Evolutionary conservation across 2,113 vertebrate genomes (phyloP), one percentile per base, ranked within the genome.

Genomic region (Haemorhous mexicanus): DNA sequence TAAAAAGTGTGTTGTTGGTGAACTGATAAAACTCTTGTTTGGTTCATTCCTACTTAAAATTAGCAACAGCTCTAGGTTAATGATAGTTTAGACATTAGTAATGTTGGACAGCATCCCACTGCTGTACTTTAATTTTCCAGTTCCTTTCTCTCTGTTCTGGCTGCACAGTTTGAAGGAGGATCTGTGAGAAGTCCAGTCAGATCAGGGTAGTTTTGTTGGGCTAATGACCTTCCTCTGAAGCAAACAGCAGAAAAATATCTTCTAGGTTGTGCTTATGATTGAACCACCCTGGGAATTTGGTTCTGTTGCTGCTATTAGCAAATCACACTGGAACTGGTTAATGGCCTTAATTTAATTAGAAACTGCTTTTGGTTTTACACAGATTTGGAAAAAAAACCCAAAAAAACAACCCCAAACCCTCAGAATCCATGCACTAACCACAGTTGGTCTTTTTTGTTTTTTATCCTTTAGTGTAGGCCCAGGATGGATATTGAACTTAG

Each of bases 401-500:
- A 39, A 37, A 4, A 22, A 50, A 10, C 17, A 55, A 22, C 0
- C 5, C 2, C 11, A 63, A 55, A 7, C 1, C 7, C 28, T 84
- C 12, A 32, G 7, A 41, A 73, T 86, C 53, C 22, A 66, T 37
- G 55, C 78, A 46, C 5, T 56, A 52, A 66, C 9, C 9, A 37
- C 2, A 6, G 33, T n/a, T 55, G 16, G 2, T 16, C 23, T 22
- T 35, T 30, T 37, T 10, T n/a, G 10, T 24, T 73, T 43, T 63
- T 21, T 27, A 2, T 62, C 23, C 56, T 73, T 67, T 79, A 30
- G 19, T 2, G 1, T 11, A 47, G 53, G n/a, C 70, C 14, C 18
- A 83, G 18, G 23, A 61, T 28, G 15, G 33, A 70, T 55, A 21
- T 20, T 27, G 46, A 37, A 50, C 55, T 5, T 9, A 58, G 33